Evolutionary conservation across 1,140 invertebrate genomes (phyloP).

Genomic region (Zaprionus davidi): DNA sequence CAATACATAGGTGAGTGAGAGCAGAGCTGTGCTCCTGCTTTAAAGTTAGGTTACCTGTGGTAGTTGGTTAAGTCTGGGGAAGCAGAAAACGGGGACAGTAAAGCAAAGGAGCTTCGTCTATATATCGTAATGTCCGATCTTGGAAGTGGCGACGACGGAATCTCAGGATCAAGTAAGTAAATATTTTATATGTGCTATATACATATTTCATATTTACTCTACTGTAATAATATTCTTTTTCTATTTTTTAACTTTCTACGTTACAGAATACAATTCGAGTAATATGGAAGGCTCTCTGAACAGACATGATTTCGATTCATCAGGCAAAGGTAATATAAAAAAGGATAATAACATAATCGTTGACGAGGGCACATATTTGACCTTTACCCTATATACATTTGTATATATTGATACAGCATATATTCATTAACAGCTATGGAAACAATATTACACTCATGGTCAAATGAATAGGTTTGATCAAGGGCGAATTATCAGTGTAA

Average conservation of each 20-base stretch:
- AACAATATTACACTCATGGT: no score
- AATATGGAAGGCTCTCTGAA: conserved; percentile 69
- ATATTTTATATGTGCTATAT: not conserved
- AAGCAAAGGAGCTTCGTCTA: not conserved
- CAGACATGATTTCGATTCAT: conserved; percentile 72
- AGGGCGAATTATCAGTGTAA: no score
- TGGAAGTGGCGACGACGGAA: conserved; percentile 89
- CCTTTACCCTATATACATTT: no score
- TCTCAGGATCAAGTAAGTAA: conserved; percentile 89
- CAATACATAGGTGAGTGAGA: not conserved
- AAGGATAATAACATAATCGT: no score
- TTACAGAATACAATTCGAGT: conserved; percentile 75
- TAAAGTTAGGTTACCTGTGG: conserved; percentile 25
- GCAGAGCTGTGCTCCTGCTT: conserved; percentile 22
- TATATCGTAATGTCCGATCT: conserved; percentile 88
- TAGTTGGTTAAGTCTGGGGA: conserved; percentile 2
- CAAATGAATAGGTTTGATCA: no score
- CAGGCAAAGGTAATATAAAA: conserved; percentile 58
- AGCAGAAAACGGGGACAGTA: conserved; percentile 9
- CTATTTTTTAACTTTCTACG: not conserved
- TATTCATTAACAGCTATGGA: no score
- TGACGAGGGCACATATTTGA: no score
- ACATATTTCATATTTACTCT: not conserved
- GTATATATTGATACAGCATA: no score
- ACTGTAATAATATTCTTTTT: no score